Base-by-base conservation (phyloP, 2,888 invertebrate genomes). In the Artemia sinica region DNA sequence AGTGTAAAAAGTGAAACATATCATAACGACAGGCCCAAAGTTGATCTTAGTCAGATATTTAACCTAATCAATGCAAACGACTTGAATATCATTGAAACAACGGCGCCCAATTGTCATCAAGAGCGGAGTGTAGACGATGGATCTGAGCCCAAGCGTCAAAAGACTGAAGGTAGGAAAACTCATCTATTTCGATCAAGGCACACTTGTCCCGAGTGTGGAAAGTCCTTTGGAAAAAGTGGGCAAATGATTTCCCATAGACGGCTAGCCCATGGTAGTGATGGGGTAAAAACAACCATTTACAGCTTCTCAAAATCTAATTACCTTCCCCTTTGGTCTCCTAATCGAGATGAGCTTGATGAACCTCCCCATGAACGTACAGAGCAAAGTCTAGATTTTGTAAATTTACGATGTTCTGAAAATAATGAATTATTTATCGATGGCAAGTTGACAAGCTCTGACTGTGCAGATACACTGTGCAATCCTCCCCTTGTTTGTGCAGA, bases 301-400 rank as follows among this genome's bases (percentile, higher is more conserved):
- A 58, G 63, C 63, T 58, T 58, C 63, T 18, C 14, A 18, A 58
- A 58, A 28, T 58, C 28, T 28, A n/a, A 58, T 28, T 58, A 58
- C 63, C 63, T 58, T 58, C 63, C 63, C 63, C 63, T 58, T 28
- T 58, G 63, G 63, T 58, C 63, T 28, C 63, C 63, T n/a, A 58
- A 28, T 18, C n/a, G 63, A 28, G 63, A 58, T 28, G 63, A 58
- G 28, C 28, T 28, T 28, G 28, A n/a, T 58, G 63, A 58, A 58
- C 63, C 63, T 58, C 63, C 63, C n/a, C 63, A n/a, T 28, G 63
- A 58, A 58, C 63, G 63, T 28, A n/a, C 28, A n/a, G 63, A 58
- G 28, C 63, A 58, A n/a, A 58, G 63, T 10, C 63, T 58, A 18
- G 63, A 58, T n/a, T 58, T 18, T 28, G 63, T 58, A n/a, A 58